Base-by-base conservation (phyloP, 1,140 invertebrate species). In the Calliphora vicina region DNA sequence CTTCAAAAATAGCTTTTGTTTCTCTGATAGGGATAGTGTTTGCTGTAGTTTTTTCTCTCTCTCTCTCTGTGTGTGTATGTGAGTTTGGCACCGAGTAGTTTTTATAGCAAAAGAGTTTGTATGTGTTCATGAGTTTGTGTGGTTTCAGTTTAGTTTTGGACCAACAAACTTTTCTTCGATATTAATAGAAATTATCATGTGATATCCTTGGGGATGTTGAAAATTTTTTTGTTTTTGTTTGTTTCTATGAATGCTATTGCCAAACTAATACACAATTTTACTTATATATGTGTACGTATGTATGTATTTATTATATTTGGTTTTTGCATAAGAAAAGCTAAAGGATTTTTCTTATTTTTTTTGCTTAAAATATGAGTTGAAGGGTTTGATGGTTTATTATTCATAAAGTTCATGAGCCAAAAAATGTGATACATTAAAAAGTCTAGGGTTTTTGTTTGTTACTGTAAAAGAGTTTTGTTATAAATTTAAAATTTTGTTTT, bases 161-260 rank as follows among this genome's bases (percentile, higher is more conserved):
- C 45, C 45, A 50, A 67, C 17, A 67, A 67, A 23, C n/a, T 67
- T 67, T 67, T 67, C 61, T 23, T 57, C 50, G 50, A 10, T 67
- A 67, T 67, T 57, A 67, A 67, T 67, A 67, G 61, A 67, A 57
- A 67, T 67, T 67, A 67, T 67, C 61, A 23, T 67, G 61, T 67
- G 61, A 67, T 23, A 67, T 67, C n/a, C 61, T 67, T 67, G 20
- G 20, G 9, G 61, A 67, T 67, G n/a, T 50, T n/a, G 45, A 43
- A 43, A 43, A 43, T 12, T 17, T 6, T 35, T 35, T 35, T 35
- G 5, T 1, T 35, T 35, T 35, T 35, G 6, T 35, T 50, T 17
- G 3, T 45, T 13, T 10, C 45, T 50, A 23, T 67, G 61, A 1
- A 50, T 67, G 25, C 23, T 23, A 67, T 67, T 67, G 61, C 61